These are phyloP conservation scores for Dione vanillae DNA, from an alignment of 2,888 invertebrate genomes.

Conservation along the genomic window DNA sequence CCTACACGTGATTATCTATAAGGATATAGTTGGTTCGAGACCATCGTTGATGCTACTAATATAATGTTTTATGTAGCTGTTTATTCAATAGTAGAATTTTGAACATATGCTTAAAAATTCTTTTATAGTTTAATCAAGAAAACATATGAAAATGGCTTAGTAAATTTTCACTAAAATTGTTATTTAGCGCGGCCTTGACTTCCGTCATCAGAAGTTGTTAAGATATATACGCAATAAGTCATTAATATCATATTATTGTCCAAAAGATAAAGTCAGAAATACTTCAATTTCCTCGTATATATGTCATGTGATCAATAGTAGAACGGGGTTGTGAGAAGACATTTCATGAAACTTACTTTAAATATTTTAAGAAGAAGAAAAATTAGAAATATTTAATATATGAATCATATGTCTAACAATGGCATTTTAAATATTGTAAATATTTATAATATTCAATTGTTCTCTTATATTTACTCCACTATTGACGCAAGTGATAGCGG, in stretches of 20 bases:
- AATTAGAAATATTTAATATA: not conserved
- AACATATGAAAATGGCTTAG: no score
- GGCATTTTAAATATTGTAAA: conserved; percentile 17
- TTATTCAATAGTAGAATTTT: not conserved
- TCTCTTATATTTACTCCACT: conserved; percentile 10
- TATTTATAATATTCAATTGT: conserved; percentile 24
- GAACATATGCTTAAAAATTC: not conserved
- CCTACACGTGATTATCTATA: conserved; percentile 36
- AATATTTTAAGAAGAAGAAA: not conserved
- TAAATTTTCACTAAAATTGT: no score
- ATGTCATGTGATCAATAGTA: not conserved
- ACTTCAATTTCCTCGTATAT: not conserved
- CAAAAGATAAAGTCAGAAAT: no score
- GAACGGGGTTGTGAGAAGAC: not conserved
- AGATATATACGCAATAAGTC: no score
- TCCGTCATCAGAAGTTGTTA: no score
- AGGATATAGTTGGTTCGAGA: conserved; percentile 46
- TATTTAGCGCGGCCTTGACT: no score
- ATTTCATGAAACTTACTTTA: no score
- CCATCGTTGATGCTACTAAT: conserved; percentile 7
- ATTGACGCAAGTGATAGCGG: conserved; percentile 22
- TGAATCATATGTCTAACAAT: conserved; percentile 3
- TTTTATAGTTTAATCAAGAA: no score
- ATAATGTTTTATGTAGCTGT: not conserved
- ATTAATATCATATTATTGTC: no score